phyloP scores from a whole-genome alignment of 1,140 invertebrate species.

The Leptoteleia sp. region DNA sequence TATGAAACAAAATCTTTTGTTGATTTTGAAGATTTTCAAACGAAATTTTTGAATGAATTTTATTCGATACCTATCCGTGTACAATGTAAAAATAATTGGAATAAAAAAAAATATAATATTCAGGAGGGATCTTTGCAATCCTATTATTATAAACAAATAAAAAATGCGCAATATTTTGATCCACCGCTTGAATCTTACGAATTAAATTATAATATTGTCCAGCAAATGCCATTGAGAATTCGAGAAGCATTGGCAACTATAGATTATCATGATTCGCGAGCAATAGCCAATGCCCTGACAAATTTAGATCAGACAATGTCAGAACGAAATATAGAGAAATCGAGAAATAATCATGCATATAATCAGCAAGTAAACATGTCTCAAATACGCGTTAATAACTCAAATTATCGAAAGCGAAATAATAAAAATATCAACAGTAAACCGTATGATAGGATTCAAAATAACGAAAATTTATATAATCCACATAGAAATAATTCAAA shows the following conservation, averaged over 20 bases:
- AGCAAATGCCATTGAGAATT: conserved; percentile 9
- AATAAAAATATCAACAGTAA: no score
- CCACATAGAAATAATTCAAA: background rate
- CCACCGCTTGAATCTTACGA: background rate
- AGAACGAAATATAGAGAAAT: background rate
- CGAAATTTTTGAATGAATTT: conserved; percentile 5
- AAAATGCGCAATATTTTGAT: conserved; percentile 2
- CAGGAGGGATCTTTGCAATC: background rate
- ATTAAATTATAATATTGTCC: conserved; percentile 7
- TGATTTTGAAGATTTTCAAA: background rate
- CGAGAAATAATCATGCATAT: background rate
- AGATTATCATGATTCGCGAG: background rate
- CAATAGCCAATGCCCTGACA: background rate
- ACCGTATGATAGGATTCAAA: no score
- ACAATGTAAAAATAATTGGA: conserved; percentile 1
- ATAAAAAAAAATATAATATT: background rate
- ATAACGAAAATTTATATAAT: background rate
- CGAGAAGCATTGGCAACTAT: conserved; percentile 5
- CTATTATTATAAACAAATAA: no score
- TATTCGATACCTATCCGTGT: conserved; percentile 4
- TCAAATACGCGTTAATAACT: no score
- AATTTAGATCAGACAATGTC: conserved; percentile 7
- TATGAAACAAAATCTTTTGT: background rate
- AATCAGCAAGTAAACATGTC: no score
- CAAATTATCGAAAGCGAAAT: no score